Evolutionary conservation across 2,888 invertebrate genomes (phyloP).

Genomic region (Diarsia mendica): DNA sequence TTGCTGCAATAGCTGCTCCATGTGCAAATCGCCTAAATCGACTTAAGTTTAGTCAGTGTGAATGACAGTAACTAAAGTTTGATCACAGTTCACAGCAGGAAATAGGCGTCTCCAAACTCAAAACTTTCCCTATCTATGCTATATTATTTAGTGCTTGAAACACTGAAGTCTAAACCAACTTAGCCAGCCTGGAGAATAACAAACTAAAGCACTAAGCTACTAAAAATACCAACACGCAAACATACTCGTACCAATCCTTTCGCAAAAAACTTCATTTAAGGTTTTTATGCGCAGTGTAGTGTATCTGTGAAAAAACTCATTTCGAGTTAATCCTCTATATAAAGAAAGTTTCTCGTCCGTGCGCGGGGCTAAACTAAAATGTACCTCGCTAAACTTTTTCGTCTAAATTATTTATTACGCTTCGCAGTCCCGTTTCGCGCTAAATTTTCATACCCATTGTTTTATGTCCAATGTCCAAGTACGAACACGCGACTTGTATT

Average conservation of each 20-base stretch:
- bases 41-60: background rate
- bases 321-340: conserved; percentile 77
- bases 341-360: conserved; percentile 73
- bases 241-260: conserved; percentile 54
- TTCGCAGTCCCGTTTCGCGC: conserved; percentile 45
- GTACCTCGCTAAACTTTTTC: conserved; percentile 71
- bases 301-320: conserved; percentile 79
- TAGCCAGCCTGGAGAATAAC: background rate
- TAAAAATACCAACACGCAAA: conserved; percentile 25
- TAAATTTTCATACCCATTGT: conserved; percentile 58
- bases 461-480: conserved; percentile 20
- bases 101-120: background rate
- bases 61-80: background rate
- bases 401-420: conserved; percentile 73
- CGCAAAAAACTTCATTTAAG: conserved; percentile 62
- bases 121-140: background rate
- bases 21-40: too few species aligned
- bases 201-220: background rate
- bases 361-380: conserved; percentile 70
- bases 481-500: background rate
- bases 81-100: background rate
- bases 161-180: background rate
- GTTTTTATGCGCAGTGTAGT: conserved; percentile 60
- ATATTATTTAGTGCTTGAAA: background rate
- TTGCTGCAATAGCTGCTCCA: too few species aligned